Evolutionary conservation across 2,888 invertebrate species (phyloP).

Genomic region (Leptinotarsa juncta): DNA sequence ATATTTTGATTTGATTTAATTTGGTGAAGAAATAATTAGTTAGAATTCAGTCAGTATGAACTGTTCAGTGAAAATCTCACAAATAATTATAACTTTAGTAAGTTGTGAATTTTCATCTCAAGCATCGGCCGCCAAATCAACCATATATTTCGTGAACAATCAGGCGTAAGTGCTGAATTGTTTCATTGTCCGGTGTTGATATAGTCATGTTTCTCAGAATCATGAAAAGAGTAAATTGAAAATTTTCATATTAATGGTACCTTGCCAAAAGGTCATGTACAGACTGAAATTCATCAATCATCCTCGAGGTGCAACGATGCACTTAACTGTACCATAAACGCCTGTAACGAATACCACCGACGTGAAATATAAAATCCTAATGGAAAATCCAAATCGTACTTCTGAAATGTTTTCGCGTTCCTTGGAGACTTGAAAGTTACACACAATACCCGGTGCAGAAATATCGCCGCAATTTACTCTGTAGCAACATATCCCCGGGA

Average conservation of each 20-base stretch:
- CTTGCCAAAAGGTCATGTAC: neutral
- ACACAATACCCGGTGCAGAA: conserved; percentile 10
- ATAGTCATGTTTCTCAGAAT: no score
- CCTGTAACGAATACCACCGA: neutral
- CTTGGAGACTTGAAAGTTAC: conserved; percentile 3
- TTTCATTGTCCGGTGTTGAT: no score
- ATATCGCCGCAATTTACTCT: conserved; percentile 14
- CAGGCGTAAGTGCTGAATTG: no score
- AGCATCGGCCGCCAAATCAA: no score
- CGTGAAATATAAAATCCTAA: conserved; percentile 9
- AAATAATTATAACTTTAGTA: no score
- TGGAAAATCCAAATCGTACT: conserved; percentile 10
- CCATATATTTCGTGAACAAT: no score
- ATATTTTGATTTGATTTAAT: no score
- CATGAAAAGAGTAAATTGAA: no score
- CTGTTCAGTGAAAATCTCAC: no score
- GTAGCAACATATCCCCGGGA: neutral
- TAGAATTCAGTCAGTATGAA: no score
- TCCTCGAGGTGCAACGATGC: neutral
- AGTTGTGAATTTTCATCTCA: neutral
- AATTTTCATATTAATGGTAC: no score
- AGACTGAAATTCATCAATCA: neutral
- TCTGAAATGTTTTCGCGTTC: conserved; percentile 1
- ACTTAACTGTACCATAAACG: neutral
- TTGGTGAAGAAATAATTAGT: no score